Conservation (phyloP, 1,140 invertebrate species). For the Eupeodes corollae region DNA sequence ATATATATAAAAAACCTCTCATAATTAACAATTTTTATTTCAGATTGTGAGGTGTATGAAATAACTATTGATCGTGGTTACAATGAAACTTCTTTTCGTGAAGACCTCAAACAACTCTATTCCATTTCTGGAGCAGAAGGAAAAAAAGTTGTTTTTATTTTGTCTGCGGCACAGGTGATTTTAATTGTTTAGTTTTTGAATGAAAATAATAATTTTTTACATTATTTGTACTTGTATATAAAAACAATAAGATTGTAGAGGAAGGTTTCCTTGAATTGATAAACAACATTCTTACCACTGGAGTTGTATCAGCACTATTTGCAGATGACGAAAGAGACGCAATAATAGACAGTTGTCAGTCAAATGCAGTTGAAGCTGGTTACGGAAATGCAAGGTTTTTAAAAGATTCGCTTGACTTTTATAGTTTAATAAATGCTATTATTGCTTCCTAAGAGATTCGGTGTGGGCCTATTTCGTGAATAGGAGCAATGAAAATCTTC, state of each 20-base stretch:
- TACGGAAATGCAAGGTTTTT: conserved; percentile 48
- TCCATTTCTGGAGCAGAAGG: conserved; percentile 59
- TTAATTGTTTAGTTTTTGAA: conserved; percentile 44
- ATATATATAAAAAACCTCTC: too few relatives aligned
- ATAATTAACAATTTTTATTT: too few relatives aligned
- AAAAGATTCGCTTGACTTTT: conserved; percentile 1
- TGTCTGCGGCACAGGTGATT: conserved; percentile 69
- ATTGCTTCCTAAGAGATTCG: conserved; percentile 49
- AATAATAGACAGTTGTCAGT: conserved; percentile 55
- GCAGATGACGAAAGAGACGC: conserved; percentile 76
- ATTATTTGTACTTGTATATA: neutral
- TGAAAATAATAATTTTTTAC: conserved; percentile 42
- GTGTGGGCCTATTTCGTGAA: conserved; percentile 78
- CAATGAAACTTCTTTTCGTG: conserved; percentile 66
- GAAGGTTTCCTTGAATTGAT: conserved; percentile 80
- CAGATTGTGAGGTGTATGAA: conserved; percentile 61
- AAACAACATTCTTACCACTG: conserved; percentile 80
- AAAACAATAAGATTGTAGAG: conserved; percentile 43
- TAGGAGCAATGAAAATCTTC: conserved; percentile 67
- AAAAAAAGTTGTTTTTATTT: conserved; percentile 70
- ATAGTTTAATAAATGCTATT: neutral
- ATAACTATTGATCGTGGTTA: conserved; percentile 74
- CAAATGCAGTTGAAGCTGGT: conserved; percentile 55
- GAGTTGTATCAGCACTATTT: conserved; percentile 73
- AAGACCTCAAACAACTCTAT: conserved; percentile 74